phyloP scores from a whole-genome alignment of 2,113 vertebrate species.

The Tachysurus fulvidraco region DNA sequence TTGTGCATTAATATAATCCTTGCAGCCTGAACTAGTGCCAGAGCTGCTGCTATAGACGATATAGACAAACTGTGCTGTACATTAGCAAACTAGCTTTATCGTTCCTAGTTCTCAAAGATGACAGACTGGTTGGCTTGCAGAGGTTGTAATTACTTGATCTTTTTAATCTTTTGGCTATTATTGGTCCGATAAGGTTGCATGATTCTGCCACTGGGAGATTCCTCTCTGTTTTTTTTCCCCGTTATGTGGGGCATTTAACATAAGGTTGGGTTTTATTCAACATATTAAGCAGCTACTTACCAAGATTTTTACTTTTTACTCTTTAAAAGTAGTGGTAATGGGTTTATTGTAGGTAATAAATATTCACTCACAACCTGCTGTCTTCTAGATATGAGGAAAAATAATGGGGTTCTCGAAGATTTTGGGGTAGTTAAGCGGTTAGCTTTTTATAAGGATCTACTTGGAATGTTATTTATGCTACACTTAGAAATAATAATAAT shows the following conservation, averaged over 20 bases:
- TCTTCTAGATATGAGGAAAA: no score
- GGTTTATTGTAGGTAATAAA: neutral
- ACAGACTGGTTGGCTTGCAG: conserved; percentile 58
- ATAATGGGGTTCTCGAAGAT: neutral
- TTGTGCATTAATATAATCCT: neutral
- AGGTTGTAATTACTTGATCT: conserved; percentile 62
- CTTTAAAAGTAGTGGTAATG: neutral
- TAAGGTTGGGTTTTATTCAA: neutral
- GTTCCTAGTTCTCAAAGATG: neutral
- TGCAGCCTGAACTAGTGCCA: neutral
- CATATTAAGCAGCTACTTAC: neutral
- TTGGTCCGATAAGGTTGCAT: conserved; percentile 63
- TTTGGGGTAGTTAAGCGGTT: neutral
- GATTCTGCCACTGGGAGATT: conserved; percentile 60
- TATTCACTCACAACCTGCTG: neutral
- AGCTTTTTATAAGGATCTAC: neutral
- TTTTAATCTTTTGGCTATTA: conserved; percentile 56
- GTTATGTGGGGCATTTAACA: neutral
- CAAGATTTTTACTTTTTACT: neutral
- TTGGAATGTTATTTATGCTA: neutral
- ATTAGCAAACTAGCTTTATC: no score
- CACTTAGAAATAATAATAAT: neutral
- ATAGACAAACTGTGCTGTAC: no score
- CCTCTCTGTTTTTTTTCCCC: conserved; percentile 59
- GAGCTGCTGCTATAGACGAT: neutral